Evolutionary conservation across 2,113 vertebrate species (phyloP).

Genomic region (Festucalex cinctus): DNA sequence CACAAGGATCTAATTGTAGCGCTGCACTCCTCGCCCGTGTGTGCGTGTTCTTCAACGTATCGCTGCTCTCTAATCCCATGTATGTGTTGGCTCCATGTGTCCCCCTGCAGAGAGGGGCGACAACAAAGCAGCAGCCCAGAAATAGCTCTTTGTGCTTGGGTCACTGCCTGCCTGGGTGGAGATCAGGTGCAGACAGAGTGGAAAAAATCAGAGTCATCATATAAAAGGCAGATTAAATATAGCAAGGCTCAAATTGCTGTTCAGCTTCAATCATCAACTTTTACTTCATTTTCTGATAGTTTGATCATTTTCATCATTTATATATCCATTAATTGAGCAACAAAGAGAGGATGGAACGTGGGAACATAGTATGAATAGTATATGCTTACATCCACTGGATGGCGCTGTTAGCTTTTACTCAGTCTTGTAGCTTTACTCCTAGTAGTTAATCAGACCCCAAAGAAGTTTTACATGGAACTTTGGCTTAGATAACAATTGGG

Average conservation of each 20-base stretch:
- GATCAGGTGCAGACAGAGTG: neutral
- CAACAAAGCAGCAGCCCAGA: slow-evolving; percentile 34
- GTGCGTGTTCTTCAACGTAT: slow-evolving; percentile 23
- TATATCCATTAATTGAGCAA: neutral
- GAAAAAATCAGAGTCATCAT: neutral
- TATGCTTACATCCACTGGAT: slow-evolving; percentile 17
- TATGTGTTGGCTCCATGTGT: slow-evolving; percentile 19
- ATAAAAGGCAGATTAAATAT: neutral
- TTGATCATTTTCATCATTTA: neutral
- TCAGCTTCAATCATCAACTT: neutral
- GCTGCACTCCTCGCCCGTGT: slow-evolving; percentile 16
- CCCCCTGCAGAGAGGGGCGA: slow-evolving; percentile 16
- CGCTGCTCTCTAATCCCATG: slow-evolving; percentile 50
- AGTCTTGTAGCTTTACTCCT: neutral
- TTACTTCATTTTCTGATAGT: neutral
- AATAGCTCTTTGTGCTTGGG: slow-evolving; percentile 40
- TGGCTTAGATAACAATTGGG: neutral
- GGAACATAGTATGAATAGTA: neutral
- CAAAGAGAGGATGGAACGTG: neutral
- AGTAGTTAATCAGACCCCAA: neutral
- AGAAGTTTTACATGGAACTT: neutral
- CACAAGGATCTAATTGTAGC: slow-evolving; percentile 67
- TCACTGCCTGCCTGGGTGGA: slow-evolving; percentile 5
- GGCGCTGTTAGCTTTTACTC: slow-evolving; percentile 1
- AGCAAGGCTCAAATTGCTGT: neutral